Conservation (phyloP, 2,797 vertebrate genomes). For the Taenioides sp. region DNA sequence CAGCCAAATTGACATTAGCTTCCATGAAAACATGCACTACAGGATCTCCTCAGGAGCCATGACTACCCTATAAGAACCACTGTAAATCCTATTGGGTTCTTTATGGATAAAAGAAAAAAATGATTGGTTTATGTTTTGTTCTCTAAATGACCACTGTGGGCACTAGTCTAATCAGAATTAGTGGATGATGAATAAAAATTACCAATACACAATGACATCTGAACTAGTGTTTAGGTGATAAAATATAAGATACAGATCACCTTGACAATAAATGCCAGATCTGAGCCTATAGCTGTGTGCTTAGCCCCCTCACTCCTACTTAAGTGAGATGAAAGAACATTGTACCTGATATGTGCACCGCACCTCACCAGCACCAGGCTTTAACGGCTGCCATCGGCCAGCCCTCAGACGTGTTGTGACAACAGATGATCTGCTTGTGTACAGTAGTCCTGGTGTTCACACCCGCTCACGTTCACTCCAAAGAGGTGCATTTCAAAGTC, state of each 20-base stretch:
- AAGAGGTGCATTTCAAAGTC: slow-evolving; percentile 79
- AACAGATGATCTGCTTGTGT: slow-evolving; percentile 76
- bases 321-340: slow-evolving; percentile 71
- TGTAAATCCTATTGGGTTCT: too few species aligned
- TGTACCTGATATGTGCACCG: slow-evolving; percentile 55
- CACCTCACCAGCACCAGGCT: slow-evolving; percentile 42
- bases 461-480: slow-evolving; percentile 55
- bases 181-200: not conserved
- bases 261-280: slow-evolving; percentile 52
- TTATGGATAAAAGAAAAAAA: too few species aligned
- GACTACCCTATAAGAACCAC: too few species aligned
- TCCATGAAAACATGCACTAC: too few species aligned
- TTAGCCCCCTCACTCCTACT: slow-evolving; percentile 58
- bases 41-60: too few species aligned
- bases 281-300: slow-evolving; percentile 56
- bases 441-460: slow-evolving; percentile 61
- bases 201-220: not conserved
- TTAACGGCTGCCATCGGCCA: slow-evolving; percentile 69
- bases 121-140: too few species aligned
- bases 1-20: slow-evolving; percentile 15
- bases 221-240: not conserved
- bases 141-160: not conserved
- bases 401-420: slow-evolving; percentile 54
- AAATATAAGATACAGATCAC: slow-evolving; percentile 4
- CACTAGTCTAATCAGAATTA: not conserved